Percentiles rank a stretch among this genome's conserved stretches.
Conservation (phyloP, 2,888 invertebrate genomes). For the Autographa gamma region DNA sequence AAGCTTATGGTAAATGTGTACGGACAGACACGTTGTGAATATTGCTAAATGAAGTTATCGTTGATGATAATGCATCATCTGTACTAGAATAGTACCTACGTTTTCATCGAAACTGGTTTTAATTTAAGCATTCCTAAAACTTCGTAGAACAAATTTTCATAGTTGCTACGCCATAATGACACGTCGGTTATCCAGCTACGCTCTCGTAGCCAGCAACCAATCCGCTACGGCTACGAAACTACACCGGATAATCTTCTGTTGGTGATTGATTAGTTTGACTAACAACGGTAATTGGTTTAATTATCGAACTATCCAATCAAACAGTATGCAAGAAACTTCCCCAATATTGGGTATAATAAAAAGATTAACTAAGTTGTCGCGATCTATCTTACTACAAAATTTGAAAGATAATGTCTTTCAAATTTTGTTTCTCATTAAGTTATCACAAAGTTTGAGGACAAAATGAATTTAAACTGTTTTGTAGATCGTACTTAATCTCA, state of each 20-base stretch:
- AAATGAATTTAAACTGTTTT: conserved; percentile 64
- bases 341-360: conserved; percentile 19
- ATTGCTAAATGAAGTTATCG: neutral
- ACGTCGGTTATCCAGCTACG: neutral
- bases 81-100: too few relatives aligned
- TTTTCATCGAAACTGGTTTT: neutral
- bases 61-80: neutral
- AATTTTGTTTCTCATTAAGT: conserved; percentile 46
- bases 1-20: neutral
- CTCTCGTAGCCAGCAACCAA: neutral
- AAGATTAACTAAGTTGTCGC: conserved; percentile 27
- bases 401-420: conserved; percentile 35
- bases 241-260: neutral
- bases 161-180: conserved; percentile 5
- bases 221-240: neutral
- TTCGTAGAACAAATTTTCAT: neutral
- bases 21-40: neutral
- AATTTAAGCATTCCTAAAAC: neutral
- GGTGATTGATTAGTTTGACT: neutral
- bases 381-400: conserved; percentile 33
- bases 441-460: conserved; percentile 43
- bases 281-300: conserved; percentile 7
- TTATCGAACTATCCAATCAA: neutral
- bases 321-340: conserved; percentile 17
- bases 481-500: conserved; percentile 68